Evolutionary conservation across 2,113 vertebrate species (phyloP).

Genomic region (Theristicus caerulescens): DNA sequence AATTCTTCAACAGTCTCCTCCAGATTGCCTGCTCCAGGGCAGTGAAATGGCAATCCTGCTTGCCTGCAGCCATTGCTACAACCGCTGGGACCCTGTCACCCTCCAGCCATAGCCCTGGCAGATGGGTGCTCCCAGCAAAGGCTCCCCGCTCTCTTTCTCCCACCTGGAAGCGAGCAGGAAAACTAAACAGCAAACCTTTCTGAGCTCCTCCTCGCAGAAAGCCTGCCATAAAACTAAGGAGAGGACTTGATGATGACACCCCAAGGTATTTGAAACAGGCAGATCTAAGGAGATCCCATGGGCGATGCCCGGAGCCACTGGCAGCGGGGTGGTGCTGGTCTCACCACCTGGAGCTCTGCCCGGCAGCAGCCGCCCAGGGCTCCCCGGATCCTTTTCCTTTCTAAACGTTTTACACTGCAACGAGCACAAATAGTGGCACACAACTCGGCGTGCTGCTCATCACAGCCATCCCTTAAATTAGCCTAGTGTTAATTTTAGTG

Average conservation of each 20-base stretch:
- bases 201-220: background rate
- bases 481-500: fast-evolving
- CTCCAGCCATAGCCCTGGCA: background rate
- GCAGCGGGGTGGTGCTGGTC: background rate
- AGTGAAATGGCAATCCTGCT: background rate
- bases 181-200: background rate
- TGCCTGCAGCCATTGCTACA: background rate
- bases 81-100: too few relatives aligned
- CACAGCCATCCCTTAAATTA: background rate
- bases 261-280: background rate
- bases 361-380: background rate
- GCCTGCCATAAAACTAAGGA: background rate
- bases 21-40: background rate
- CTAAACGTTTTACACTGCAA: background rate
- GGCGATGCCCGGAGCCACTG: background rate
- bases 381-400: background rate
- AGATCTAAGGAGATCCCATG: background rate
- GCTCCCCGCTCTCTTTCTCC: background rate
- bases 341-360: background rate
- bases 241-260: background rate
- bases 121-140: background rate
- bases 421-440: fast-evolving
- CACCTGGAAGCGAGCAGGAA: background rate
- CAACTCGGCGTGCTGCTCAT: too few relatives aligned
- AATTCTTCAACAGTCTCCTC: background rate